These are phyloP conservation scores for Strix uralensis DNA, from an alignment of 2,113 vertebrate species.

Conservation along the genomic window DNA sequence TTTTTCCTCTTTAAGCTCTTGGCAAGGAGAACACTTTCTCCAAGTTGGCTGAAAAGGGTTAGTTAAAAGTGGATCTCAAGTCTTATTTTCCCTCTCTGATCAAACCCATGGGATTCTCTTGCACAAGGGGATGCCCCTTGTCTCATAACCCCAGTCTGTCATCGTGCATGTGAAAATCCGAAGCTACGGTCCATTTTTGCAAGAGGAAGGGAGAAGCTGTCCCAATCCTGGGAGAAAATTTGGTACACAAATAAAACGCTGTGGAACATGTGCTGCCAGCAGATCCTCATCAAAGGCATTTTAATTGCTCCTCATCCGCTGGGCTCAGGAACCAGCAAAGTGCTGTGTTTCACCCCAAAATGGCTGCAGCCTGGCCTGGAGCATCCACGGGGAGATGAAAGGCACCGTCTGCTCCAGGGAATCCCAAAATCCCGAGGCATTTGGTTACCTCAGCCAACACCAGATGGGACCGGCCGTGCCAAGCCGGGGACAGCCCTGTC, in stretches of 20 bases:
- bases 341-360: neutral
- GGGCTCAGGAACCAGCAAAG: neutral
- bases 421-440: neutral
- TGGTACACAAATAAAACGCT: neutral
- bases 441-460: too few species aligned
- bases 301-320: neutral
- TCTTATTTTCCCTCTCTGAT: neutral
- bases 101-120: neutral
- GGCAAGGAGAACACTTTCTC: neutral
- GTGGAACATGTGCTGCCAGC: neutral
- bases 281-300: neutral
- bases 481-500: neutral
- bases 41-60: neutral
- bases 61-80: neutral
- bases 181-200: accelerated
- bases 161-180: accelerated
- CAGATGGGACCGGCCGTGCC: neutral
- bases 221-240: neutral
- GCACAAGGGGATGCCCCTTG: neutral
- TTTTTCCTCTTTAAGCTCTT: neutral
- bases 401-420: neutral
- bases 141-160: accelerated
- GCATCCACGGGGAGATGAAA: accelerated
- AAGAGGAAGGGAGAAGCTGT: neutral
- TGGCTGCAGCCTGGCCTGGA: neutral